Base-by-base conservation (phyloP, 2,797 vertebrate genomes). In the Pangasius djambal region DNA sequence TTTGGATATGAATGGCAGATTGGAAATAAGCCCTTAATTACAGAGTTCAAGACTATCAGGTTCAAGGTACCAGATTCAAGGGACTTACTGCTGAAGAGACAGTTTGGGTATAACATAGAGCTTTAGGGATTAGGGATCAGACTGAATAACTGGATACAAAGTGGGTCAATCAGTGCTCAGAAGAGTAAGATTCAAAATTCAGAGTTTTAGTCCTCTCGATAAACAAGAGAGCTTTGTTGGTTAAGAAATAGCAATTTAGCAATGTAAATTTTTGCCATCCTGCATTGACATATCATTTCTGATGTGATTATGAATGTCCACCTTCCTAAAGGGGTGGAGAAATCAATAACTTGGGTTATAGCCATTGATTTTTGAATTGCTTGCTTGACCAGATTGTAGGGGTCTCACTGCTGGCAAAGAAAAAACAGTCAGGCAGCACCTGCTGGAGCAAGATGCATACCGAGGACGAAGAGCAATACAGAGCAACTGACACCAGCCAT, bases 271-370 rank as follows among this genome's bases (percentile, higher is more conserved):
- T 44, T 57, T 44, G 37, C 48, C 83, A 34, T 44, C 15, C 50
- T 59, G 34, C 52, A 75, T 2, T 75, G 85, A 74, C 52, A 75
- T 61, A 72, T 86, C 15, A 75, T 61, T 40, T 75, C 70, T 86
- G 85, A 61, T 75, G 55, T 61, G 70, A 86, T 37, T 61, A 61
- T 75, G 70, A 86, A 61, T 61, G 57, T n/a, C 37, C 70, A 59
- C 55, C 52, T 18, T 75, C 70, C 70, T n/a, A 75, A 61, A 75
- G 69, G 34, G 70, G 70, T 48, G 37, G 85, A 86, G 50, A 61
- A 86, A 86, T 86, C 85, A 61, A 86, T 86, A 86, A 86, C 69
- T 10, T 75, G 55, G 70, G 25, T 86, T 86, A 61, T 86, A 61
- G 70, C 34, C 55, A 75, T 75, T 75, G 70, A 75, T 86, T 86